Evolutionary conservation across 2,797 vertebrate genomes (phyloP).

Genomic region (Prionace glauca): DNA sequence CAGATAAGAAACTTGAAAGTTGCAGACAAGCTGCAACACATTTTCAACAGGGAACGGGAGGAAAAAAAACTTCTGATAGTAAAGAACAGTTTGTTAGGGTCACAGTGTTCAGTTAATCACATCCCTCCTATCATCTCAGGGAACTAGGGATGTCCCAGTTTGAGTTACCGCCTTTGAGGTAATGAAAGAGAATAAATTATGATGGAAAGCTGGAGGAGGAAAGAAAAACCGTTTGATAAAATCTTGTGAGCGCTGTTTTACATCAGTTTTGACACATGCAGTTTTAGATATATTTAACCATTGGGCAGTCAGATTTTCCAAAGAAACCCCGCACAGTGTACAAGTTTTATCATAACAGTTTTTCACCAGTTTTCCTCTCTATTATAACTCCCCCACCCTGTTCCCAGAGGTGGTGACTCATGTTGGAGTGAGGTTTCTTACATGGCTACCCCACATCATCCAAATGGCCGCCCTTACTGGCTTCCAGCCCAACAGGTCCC

Average conservation of each 20-base stretch:
- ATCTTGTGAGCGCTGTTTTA: not conserved
- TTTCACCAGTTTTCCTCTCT: not conserved
- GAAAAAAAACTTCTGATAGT: not conserved
- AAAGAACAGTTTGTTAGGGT: not conserved
- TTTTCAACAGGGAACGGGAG: not conserved
- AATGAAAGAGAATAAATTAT: not conserved
- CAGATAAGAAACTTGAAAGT: conserved; percentile 17
- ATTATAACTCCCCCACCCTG: not conserved
- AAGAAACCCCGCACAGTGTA: not conserved
- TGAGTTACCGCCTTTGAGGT: not conserved
- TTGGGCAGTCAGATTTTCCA: not conserved
- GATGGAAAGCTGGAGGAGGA: not conserved
- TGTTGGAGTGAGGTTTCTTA: not conserved
- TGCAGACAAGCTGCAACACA: conserved; percentile 13
- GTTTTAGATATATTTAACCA: not conserved
- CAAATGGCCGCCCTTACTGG: not conserved
- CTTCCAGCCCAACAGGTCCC: too few relatives aligned
- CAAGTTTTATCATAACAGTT: not conserved
- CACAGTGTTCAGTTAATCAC: not conserved
- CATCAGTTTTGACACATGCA: not conserved
- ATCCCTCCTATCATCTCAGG: not conserved
- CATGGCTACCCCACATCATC: not conserved
- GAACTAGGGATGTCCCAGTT: not conserved
- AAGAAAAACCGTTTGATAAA: not conserved
- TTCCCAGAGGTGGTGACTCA: not conserved